Evolutionary conservation across 1,140 invertebrate genomes (phyloP).

Genomic region (Metopolophium dirhodum): DNA sequence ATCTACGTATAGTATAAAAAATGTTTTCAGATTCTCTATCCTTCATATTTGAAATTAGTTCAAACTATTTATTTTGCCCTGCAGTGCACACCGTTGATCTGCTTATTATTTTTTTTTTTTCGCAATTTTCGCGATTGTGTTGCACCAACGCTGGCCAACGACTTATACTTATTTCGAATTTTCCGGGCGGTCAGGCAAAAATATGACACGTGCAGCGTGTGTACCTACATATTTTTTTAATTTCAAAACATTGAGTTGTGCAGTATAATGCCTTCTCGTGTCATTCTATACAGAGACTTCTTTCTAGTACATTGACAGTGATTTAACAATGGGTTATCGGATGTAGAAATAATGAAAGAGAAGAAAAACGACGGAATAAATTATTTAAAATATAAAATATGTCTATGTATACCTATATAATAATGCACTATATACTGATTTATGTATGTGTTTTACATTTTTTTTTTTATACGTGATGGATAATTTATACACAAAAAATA

Average conservation of each 20-base stretch:
- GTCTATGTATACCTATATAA: background rate
- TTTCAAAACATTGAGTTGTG: background rate
- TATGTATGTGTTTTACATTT: background rate
- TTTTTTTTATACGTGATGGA: background rate
- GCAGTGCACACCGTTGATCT: background rate
- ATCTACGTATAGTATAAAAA: background rate
- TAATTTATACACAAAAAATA: conserved; percentile 22
- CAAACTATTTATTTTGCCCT: background rate
- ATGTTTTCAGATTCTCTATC: background rate
- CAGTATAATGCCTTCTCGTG: background rate
- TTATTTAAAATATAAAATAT: conserved; percentile 21
- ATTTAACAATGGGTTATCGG: conserved; percentile 9
- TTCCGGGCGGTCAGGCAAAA: background rate
- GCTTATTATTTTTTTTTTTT: background rate
- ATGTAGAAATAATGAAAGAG: background rate
- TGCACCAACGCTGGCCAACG: background rate
- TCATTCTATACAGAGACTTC: background rate
- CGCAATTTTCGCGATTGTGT: background rate
- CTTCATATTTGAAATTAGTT: background rate
- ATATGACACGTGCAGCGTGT: background rate
- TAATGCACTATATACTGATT: conserved; percentile 16
- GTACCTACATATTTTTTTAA: background rate
- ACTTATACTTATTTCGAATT: background rate
- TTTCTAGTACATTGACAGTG: conserved; percentile 20
- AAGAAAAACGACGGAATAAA: background rate